Percentiles rank a stretch among this genome's conserved stretches.
Conservation (phyloP, 2,797 vertebrate species). For the Cygnus olor region DNA sequence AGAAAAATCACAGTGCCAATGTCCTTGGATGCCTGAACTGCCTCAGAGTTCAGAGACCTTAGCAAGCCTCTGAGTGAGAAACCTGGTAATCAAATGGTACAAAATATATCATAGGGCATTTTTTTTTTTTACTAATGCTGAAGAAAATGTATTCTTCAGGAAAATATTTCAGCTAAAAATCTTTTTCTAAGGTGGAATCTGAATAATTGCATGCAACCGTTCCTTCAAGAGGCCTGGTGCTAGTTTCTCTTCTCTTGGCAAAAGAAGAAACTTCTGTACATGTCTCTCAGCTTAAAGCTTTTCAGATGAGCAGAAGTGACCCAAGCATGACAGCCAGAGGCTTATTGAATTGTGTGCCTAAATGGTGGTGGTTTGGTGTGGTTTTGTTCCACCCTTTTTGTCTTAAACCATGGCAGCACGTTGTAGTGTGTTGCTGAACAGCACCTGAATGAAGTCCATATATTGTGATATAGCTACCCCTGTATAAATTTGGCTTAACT, state of each 20-base stretch:
- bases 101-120: neutral
- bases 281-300: neutral
- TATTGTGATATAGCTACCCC: accelerated
- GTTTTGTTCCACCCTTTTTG: neutral
- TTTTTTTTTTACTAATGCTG: neutral
- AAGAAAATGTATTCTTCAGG: neutral
- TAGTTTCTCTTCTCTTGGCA: neutral
- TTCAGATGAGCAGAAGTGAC: neutral
- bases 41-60: neutral
- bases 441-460: neutral
- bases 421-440: neutral
- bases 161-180: neutral
- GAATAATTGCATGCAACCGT: neutral
- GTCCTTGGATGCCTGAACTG: neutral
- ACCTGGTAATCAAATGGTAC: neutral
- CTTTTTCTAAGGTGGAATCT: neutral
- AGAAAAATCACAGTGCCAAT: neutral
- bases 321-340: neutral
- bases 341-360: neutral
- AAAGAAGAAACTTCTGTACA: neutral
- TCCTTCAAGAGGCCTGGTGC: neutral
- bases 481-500: neutral
- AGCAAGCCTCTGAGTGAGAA: neutral
- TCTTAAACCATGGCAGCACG: accelerated
- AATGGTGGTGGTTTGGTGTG: neutral